phyloP scores from a whole-genome alignment of 2,113 vertebrate species.

The Tupaia chinensis region DNA sequence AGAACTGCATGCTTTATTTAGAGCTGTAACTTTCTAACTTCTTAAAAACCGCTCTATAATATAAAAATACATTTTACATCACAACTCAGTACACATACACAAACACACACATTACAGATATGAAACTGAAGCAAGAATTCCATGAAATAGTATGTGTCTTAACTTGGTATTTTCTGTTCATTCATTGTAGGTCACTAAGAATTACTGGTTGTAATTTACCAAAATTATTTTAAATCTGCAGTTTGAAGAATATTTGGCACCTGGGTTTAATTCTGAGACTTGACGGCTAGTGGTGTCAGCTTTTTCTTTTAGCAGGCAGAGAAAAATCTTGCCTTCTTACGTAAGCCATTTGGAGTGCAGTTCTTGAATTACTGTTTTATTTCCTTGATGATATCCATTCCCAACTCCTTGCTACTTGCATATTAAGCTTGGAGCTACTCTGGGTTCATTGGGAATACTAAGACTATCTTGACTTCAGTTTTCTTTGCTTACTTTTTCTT shows the following conservation, averaged over 20 bases:
- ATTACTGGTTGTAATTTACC: background rate
- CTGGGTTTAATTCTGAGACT: background rate
- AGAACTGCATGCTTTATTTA: constrained; percentile 9
- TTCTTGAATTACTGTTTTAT: constrained; percentile 33
- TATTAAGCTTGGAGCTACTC: background rate
- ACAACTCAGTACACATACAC: background rate
- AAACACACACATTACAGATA: background rate
- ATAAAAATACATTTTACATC: background rate
- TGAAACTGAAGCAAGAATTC: background rate
- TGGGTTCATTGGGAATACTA: background rate
- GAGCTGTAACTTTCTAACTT: constrained; percentile 27
- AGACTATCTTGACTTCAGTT: background rate
- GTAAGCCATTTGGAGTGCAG: constrained; percentile 21
- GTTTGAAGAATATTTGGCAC: constrained; percentile 23
- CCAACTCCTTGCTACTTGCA: background rate
- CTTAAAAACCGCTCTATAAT: background rate
- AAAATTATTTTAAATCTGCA: background rate
- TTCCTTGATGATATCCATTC: background rate
- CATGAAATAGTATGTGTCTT: background rate
- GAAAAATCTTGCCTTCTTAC: background rate
- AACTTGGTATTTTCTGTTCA: constrained; percentile 20
- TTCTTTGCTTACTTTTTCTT: constrained; percentile 25
- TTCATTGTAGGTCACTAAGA: background rate
- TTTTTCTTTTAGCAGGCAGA: constrained; percentile 16
- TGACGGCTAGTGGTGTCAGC: background rate